Conservation (phyloP, 2,888 invertebrate genomes). For the Melinaea marsaeus region DNA sequence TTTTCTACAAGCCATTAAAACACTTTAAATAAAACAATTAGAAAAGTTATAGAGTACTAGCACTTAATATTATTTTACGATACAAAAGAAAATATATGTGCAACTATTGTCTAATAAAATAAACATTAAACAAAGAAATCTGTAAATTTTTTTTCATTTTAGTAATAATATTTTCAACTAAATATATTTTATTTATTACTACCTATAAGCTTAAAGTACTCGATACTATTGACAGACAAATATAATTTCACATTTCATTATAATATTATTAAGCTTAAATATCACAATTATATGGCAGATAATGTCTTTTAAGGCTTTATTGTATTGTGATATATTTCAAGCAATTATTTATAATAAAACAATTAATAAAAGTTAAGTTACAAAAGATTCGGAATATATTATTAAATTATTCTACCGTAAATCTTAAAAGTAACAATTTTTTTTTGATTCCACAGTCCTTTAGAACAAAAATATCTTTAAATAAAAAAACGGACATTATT, state of each 20-base stretch:
- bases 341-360: neutral
- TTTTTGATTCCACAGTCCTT: no score
- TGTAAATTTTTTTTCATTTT: no score
- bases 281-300: constrained; percentile 55
- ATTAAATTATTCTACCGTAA: neutral
- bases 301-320: constrained; percentile 22
- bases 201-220: constrained; percentile 10
- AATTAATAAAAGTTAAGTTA: neutral
- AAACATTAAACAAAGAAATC: no score
- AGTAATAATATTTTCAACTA: no score
- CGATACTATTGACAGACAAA: constrained; percentile 24
- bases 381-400: neutral
- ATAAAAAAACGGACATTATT: no score
- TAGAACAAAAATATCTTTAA: no score
- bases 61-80: no score
- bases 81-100: no score
- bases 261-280: constrained; percentile 40
- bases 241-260: constrained; percentile 20
- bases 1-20: neutral
- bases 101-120: no score
- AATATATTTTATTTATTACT: no score
- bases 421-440: no score
- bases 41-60: neutral
- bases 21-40: neutral
- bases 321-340: constrained; percentile 1